Evolutionary conservation across 2,797 vertebrate genomes (phyloP).

Genomic region (Oceanodroma leucorhoa): DNA sequence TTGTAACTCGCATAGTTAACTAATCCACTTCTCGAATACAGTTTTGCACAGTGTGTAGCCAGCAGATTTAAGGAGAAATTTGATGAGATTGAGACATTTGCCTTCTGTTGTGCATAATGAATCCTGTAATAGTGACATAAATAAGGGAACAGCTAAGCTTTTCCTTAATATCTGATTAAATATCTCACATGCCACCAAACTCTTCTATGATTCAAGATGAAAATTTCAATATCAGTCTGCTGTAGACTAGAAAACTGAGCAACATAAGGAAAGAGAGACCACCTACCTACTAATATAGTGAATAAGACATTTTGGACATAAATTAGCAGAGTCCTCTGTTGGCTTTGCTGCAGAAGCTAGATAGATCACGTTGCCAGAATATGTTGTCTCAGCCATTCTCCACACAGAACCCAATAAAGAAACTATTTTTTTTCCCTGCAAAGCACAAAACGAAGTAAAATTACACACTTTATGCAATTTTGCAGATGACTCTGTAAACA

Average conservation of each 20-base stretch:
- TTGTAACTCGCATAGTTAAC: neutral
- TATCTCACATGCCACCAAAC: neutral
- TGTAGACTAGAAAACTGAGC: neutral
- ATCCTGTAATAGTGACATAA: neutral
- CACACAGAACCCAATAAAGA: neutral
- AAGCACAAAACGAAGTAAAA: neutral
- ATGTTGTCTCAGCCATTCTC: neutral
- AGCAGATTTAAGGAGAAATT: conserved; percentile 7
- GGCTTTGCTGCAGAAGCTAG: neutral
- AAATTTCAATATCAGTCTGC: neutral
- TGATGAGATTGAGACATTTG: conserved; percentile 12
- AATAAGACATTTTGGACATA: neutral
- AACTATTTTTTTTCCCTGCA: neutral
- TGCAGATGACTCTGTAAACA: neutral
- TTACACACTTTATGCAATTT: neutral
- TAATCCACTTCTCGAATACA: neutral
- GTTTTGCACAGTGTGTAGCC: neutral
- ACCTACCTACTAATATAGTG: neutral
- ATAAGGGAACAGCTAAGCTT: neutral
- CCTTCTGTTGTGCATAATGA: conserved; percentile 39
- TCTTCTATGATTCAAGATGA: neutral
- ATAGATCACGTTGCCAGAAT: neutral
- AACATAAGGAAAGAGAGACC: neutral
- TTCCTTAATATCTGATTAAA: neutral
- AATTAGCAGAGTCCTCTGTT: neutral